These are phyloP conservation scores for Cassiopea andromeda DNA, from an alignment of 30 jellyfish, hydroid and myxozoan genomes.

Conservation along the genomic window DNA sequence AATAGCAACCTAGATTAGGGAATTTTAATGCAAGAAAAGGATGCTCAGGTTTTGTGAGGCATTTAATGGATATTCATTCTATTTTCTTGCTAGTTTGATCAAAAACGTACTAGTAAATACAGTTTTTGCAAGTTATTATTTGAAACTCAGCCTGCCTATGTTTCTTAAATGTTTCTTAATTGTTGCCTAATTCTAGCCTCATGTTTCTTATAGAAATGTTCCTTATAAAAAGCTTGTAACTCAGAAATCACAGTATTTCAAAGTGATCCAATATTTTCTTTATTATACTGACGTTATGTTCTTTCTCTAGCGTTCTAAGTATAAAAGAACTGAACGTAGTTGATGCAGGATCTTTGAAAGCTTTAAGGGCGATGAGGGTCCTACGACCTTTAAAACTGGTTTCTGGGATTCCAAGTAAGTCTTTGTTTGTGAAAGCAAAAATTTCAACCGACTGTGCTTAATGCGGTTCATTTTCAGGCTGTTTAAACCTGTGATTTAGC, in stretches of 20 bases:
- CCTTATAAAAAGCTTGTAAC: background rate
- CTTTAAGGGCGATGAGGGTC: constrained; percentile 95
- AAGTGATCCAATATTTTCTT: background rate
- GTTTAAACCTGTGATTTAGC: background rate
- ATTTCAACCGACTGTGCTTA: background rate
- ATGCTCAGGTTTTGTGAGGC: too few relatives aligned
- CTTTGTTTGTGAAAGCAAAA: background rate
- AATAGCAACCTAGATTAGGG: too few relatives aligned
- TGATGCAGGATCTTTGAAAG: constrained; percentile 86
- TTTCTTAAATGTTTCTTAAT: too few relatives aligned
- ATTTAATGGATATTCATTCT: too few relatives aligned
- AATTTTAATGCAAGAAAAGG: too few relatives aligned
- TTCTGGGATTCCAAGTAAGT: constrained; percentile 99
- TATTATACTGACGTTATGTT: constrained; percentile 8
- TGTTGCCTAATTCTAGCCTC: too few relatives aligned
- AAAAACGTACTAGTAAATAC: too few relatives aligned
- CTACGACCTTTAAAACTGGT: constrained; percentile 95
- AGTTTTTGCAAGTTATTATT: too few relatives aligned
- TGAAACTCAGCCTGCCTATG: too few relatives aligned
- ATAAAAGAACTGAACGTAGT: constrained; percentile 85
- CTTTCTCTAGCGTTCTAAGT: constrained; percentile 86
- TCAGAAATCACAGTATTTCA: background rate
- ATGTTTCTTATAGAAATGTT: too few relatives aligned
- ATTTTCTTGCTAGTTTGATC: too few relatives aligned
- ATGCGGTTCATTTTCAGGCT: background rate